phyloP scores from a whole-genome alignment of 2,888 invertebrate genomes.

The Brachyopa scutellaris region DNA sequence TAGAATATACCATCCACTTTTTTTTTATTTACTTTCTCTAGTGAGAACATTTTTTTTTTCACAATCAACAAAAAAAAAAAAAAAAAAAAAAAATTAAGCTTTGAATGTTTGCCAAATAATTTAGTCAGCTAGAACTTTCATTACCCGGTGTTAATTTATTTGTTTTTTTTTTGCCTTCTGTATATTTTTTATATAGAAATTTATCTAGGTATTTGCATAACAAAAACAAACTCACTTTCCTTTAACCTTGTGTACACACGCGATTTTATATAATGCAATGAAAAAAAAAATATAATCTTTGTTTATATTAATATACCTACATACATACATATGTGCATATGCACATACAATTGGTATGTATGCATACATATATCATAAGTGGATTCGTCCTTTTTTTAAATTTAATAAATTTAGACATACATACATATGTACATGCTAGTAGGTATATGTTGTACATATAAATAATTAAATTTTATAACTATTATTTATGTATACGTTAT shows the following conservation, averaged over 20 bases:
- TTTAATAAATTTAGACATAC: too few relatives aligned
- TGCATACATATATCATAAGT: too few relatives aligned
- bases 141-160: slow-evolving; percentile 32
- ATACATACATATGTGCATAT: neutral
- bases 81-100: slow-evolving; percentile 23
- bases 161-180: neutral
- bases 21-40: slow-evolving; percentile 49
- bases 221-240: slow-evolving; percentile 16
- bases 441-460: too few relatives aligned
- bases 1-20: too few relatives aligned
- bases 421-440: too few relatives aligned
- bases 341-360: too few relatives aligned
- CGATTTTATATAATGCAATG: neutral
- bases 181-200: neutral
- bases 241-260: slow-evolving; percentile 20
- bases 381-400: too few relatives aligned
- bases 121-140: slow-evolving; percentile 37
- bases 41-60: slow-evolving; percentile 6
- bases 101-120: slow-evolving; percentile 51
- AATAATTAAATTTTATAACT: too few relatives aligned
- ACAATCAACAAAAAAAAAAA: too few relatives aligned
- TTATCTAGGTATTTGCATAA: neutral
- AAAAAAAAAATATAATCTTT: neutral
- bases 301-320: slow-evolving; percentile 14
- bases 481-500: too few relatives aligned